Evolutionary conservation across 1,140 invertebrate genomes (phyloP).

Genomic region (Hyles euphorbiae): DNA sequence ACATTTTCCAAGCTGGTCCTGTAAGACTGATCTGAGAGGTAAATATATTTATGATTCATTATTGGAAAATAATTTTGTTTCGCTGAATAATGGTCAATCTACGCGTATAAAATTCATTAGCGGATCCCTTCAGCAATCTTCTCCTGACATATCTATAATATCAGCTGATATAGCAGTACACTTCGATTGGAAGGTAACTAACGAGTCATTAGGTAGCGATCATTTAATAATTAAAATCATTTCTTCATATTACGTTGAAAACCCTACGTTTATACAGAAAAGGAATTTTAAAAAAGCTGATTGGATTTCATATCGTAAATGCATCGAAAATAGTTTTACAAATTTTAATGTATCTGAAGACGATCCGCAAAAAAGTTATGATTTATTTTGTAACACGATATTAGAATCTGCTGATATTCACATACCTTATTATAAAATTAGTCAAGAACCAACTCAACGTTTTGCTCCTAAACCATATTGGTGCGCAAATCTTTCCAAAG

Average conservation of each 20-base stretch:
- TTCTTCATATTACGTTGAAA: not conserved
- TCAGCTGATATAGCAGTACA: slow-evolving; percentile 7
- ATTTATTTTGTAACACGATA: slow-evolving; percentile 22
- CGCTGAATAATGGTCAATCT: slow-evolving; percentile 16
- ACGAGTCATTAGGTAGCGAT: slow-evolving; percentile 15
- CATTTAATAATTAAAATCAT: slow-evolving; percentile 15
- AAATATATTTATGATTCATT: slow-evolving; percentile 16
- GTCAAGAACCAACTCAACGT: slow-evolving; percentile 14
- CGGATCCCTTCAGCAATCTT: slow-evolving; percentile 12
- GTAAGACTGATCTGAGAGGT: slow-evolving; percentile 19
- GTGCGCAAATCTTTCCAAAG: slow-evolving; percentile 19
- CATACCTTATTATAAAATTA: slow-evolving; percentile 24
- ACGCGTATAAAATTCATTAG: slow-evolving; percentile 18
- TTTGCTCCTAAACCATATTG: slow-evolving; percentile 30
- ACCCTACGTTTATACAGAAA: too few relatives aligned
- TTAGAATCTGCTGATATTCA: slow-evolving; percentile 15
- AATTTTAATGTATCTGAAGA: not conserved
- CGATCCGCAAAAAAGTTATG: slow-evolving; percentile 19
- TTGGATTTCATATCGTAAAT: slow-evolving; percentile 15
- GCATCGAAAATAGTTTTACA: slow-evolving; percentile 7
- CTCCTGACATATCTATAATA: slow-evolving; percentile 22
- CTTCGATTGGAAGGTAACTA: slow-evolving; percentile 18
- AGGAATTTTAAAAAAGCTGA: slow-evolving; percentile 24
- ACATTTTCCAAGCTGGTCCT: slow-evolving; percentile 21
- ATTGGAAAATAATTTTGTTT: slow-evolving; percentile 14